Conservation (phyloP, 2,888 invertebrate species). For the Tipula unca region DNA sequence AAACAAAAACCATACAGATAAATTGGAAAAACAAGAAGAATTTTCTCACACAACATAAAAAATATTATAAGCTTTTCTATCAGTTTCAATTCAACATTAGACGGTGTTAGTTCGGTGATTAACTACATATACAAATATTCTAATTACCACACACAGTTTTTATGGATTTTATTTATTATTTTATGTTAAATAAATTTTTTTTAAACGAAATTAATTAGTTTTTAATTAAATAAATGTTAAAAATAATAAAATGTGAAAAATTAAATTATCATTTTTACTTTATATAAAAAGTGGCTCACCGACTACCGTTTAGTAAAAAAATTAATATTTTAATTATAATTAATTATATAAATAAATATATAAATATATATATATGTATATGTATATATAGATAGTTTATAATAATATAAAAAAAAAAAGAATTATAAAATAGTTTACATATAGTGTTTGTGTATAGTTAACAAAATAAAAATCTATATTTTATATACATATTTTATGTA, state of each 20-base stretch:
- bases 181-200: background rate
- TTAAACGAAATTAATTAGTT: background rate
- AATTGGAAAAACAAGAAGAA: background rate
- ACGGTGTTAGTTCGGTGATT: background rate
- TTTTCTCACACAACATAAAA: slow-evolving; percentile 17
- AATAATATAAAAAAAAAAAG: background rate
- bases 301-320: background rate
- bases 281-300: background rate
- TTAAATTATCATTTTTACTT: background rate
- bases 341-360: background rate
- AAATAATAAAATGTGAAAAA: background rate
- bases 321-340: background rate
- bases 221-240: background rate
- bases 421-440: background rate
- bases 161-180: background rate
- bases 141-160: background rate
- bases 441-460: background rate
- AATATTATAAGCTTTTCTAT: background rate
- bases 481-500: too few relatives aligned
- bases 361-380: background rate
- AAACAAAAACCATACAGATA: background rate
- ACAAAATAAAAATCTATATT: background rate
- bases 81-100: slow-evolving; percentile 16
- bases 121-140: background rate
- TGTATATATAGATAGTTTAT: background rate